Evolutionary conservation across 2,113 vertebrate genomes (phyloP).

Genomic region (Globicephala melas): DNA sequence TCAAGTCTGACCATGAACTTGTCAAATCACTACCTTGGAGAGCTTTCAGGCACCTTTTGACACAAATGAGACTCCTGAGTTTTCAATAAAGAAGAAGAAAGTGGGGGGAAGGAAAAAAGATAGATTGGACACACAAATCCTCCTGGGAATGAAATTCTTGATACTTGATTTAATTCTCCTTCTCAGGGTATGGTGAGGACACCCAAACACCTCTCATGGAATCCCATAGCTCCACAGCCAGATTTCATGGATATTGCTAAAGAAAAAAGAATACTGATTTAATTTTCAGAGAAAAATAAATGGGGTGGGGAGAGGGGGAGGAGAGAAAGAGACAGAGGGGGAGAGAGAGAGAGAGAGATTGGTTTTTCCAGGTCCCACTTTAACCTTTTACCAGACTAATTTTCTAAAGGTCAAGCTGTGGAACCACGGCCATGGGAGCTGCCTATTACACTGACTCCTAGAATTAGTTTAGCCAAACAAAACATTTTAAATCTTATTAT

Average conservation of each 20-base stretch:
- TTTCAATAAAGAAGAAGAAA: neutral
- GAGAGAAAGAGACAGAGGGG: neutral
- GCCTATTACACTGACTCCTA: neutral
- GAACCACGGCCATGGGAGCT: neutral
- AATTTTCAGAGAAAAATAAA: neutral
- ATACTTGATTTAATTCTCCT: neutral
- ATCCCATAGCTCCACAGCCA: neutral
- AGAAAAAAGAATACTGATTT: neutral
- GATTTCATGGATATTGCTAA: neutral
- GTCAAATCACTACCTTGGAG: neutral
- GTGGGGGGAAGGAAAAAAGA: neutral
- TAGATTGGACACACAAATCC: neutral
- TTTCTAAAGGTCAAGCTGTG: neutral
- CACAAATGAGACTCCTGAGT: neutral
- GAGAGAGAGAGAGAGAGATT: neutral
- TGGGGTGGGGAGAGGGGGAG: neutral
- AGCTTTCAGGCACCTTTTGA: neutral
- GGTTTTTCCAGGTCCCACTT: neutral
- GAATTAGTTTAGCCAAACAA: neutral
- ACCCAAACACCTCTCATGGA: neutral
- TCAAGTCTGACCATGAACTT: neutral
- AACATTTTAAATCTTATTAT: neutral
- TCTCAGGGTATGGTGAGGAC: neutral
- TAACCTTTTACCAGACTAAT: neutral
- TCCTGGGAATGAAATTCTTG: neutral